phyloP scores from a whole-genome alignment of 1,140 invertebrate genomes.

The Drosophila lini region DNA sequence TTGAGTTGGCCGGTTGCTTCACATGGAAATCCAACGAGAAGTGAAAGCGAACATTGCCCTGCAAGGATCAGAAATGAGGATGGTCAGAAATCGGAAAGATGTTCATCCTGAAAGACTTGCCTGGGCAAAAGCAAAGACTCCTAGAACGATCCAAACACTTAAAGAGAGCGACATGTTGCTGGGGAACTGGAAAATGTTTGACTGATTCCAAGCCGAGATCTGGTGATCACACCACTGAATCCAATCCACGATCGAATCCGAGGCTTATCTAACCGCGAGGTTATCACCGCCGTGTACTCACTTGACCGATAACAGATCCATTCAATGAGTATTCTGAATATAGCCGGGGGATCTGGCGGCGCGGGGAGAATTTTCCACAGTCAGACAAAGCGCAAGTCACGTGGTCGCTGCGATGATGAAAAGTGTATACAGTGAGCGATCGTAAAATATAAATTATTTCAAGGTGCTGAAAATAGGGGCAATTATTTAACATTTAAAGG shows the following conservation, averaged over 20 bases:
- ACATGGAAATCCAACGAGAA: slow-evolving; percentile 63
- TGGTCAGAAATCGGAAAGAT: not conserved
- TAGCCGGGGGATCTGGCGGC: not conserved
- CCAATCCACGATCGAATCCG: slow-evolving; percentile 10
- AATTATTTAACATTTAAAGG: slow-evolving; percentile 10
- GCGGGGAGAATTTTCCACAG: slow-evolving; percentile 1
- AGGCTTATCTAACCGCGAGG: slow-evolving; percentile 20
- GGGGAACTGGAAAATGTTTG: slow-evolving; percentile 34
- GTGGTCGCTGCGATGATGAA: slow-evolving; percentile 25
- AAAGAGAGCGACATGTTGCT: slow-evolving; percentile 45
- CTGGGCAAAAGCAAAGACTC: slow-evolving; percentile 23
- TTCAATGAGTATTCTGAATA: slow-evolving; percentile 16
- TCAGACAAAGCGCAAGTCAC: slow-evolving; percentile 30
- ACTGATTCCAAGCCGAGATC: slow-evolving; percentile 54
- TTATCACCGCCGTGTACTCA: slow-evolving; percentile 18
- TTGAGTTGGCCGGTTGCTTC: slow-evolving; percentile 43
- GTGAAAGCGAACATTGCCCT: slow-evolving; percentile 58
- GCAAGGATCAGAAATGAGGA: slow-evolving; percentile 4
- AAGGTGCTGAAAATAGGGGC: slow-evolving; percentile 15
- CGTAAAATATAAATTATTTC: slow-evolving; percentile 21
- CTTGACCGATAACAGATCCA: slow-evolving; percentile 50
- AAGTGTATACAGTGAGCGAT: slow-evolving; percentile 22
- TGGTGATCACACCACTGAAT: slow-evolving; percentile 66
- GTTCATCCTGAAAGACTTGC: slow-evolving; percentile 14
- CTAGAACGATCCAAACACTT: slow-evolving; percentile 35